Conservation (phyloP, 2,797 vertebrate genomes). For the Todus mexicanus region DNA sequence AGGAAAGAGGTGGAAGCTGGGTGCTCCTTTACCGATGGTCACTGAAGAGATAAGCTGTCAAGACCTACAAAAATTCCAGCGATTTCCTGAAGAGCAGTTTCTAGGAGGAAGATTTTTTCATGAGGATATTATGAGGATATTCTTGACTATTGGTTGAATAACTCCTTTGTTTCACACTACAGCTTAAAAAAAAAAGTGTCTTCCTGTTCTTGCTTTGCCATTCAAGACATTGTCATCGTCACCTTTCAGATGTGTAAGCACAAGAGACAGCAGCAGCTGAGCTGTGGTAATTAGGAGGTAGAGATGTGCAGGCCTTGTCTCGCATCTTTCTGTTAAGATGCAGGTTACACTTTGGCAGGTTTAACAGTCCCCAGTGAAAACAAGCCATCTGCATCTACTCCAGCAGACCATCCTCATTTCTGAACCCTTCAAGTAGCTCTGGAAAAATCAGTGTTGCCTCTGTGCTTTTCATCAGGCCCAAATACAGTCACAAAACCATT, state of each 20-base stretch:
- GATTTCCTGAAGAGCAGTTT: not conserved
- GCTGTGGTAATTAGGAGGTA: slow-evolving; percentile 49
- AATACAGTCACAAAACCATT: not conserved
- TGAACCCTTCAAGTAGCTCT: not conserved
- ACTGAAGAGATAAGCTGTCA: not conserved
- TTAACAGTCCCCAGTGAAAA: slow-evolving; percentile 42
- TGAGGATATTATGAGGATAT: not conserved
- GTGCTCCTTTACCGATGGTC: not conserved
- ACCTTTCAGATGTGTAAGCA: slow-evolving; percentile 46
- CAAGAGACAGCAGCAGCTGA: slow-evolving; percentile 64
- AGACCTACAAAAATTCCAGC: not conserved
- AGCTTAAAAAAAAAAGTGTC: not conserved
- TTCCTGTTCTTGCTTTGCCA: not conserved
- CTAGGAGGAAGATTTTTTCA: not conserved
- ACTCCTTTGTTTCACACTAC: slow-evolving; percentile 1
- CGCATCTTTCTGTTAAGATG: slow-evolving; percentile 22
- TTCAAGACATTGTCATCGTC: slow-evolving; percentile 51
- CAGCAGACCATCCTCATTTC: not conserved
- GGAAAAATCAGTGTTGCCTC: not conserved
- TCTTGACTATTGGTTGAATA: not conserved
- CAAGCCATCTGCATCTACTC: slow-evolving; percentile 34
- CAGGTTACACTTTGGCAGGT: slow-evolving; percentile 38
- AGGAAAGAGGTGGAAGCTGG: not conserved
- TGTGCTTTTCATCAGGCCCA: not conserved
- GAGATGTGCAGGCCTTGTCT: slow-evolving; percentile 28